Conservation (phyloP, 2,888 invertebrate genomes). For the Macropis europaea region DNA sequence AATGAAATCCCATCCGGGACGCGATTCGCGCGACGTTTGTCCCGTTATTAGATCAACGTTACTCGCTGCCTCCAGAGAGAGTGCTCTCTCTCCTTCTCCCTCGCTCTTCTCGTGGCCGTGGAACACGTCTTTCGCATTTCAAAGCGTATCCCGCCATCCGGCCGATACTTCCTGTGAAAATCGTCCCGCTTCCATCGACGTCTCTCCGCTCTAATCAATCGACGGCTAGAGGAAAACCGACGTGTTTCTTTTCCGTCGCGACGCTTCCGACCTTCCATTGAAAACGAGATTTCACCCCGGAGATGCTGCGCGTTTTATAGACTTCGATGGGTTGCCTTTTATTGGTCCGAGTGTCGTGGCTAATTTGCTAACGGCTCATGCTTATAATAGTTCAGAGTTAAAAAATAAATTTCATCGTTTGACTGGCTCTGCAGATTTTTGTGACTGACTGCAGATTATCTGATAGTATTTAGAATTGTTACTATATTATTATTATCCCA, state of each 20-base stretch:
- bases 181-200: slow-evolving; percentile 41
- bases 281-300: too few relatives aligned
- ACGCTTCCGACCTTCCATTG: too few relatives aligned
- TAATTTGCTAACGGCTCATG: too few relatives aligned
- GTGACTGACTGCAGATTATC: too few relatives aligned
- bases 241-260: neutral
- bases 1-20: slow-evolving; percentile 75
- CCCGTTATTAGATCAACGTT: slow-evolving; percentile 75
- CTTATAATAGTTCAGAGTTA: too few relatives aligned
- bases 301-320: too few relatives aligned
- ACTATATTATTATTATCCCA: too few relatives aligned
- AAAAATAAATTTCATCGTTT: too few relatives aligned
- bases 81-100: neutral
- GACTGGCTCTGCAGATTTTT: too few relatives aligned
- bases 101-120: slow-evolving; percentile 26
- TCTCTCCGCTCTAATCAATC: slow-evolving; percentile 47
- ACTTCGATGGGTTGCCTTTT: too few relatives aligned
- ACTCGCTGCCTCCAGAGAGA: slow-evolving; percentile 45
- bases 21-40: slow-evolving; percentile 69
- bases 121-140: slow-evolving; percentile 59
- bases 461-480: too few relatives aligned
- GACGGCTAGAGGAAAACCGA: slow-evolving; percentile 10
- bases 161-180: slow-evolving; percentile 54
- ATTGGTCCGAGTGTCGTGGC: too few relatives aligned
- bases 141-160: slow-evolving; percentile 42